phyloP scores from a whole-genome alignment of 2,888 invertebrate species.

The Tupiocoris notatus region DNA sequence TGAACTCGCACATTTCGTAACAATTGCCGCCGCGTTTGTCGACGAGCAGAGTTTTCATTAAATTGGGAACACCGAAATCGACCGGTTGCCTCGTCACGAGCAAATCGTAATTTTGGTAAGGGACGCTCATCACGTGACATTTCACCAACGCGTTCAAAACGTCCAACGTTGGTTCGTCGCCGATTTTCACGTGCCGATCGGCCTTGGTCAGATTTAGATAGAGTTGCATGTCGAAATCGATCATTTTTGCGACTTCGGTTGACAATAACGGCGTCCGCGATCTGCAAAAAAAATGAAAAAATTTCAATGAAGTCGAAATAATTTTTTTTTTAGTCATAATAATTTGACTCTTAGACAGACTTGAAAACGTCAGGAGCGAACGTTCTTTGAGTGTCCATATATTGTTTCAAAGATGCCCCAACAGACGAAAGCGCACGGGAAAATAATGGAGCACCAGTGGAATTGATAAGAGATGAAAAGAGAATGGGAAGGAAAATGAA shows the following conservation, averaged over 20 bases:
- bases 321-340: too few species aligned
- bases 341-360: too few species aligned
- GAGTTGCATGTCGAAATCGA: not conserved
- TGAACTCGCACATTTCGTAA: slow-evolving; percentile 13
- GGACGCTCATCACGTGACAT: slow-evolving; percentile 1
- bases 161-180: not conserved
- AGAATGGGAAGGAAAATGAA: too few species aligned
- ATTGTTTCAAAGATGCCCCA: too few species aligned
- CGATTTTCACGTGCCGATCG: not conserved
- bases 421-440: too few species aligned
- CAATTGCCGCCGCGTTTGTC: slow-evolving; percentile 14
- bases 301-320: not conserved
- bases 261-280: too few species aligned
- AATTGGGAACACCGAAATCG: not conserved
- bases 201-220: not conserved
- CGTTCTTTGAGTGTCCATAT: too few species aligned
- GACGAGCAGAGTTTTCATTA: slow-evolving; percentile 1
- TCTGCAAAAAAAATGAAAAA: not conserved
- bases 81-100: not conserved
- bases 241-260: not conserved
- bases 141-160: slow-evolving; percentile 6
- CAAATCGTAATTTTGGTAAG: slow-evolving; percentile 18
- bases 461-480: too few species aligned
- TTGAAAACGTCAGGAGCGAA: too few species aligned
- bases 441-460: too few species aligned